Conservation (phyloP, 2,888 invertebrate genomes). For the Nephrocerus scutellatus region DNA sequence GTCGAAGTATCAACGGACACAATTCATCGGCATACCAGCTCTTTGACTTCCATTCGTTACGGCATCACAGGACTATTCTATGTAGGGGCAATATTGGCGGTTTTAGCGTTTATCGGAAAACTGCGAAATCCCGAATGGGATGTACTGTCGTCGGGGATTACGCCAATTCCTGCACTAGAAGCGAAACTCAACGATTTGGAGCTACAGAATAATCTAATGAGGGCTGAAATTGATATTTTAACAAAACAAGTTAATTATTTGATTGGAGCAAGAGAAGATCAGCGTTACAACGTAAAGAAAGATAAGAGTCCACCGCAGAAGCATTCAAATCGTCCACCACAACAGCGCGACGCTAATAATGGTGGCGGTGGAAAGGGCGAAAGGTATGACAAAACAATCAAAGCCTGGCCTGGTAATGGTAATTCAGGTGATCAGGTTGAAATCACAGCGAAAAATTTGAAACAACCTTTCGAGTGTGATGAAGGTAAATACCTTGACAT, state of each 20-base stretch:
- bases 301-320: background rate
- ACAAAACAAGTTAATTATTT: slow-evolving; percentile 40
- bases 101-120: slow-evolving; percentile 35
- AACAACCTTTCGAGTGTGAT: slow-evolving; percentile 32
- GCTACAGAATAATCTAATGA: slow-evolving; percentile 41
- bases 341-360: background rate
- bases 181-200: slow-evolving; percentile 36
- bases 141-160: slow-evolving; percentile 10
- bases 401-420: slow-evolving; percentile 37
- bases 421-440: slow-evolving; percentile 28
- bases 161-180: slow-evolving; percentile 22
- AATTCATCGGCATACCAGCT: too few relatives aligned
- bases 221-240: slow-evolving; percentile 42
- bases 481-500: slow-evolving; percentile 33
- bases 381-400: slow-evolving; percentile 27
- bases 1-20: slow-evolving; percentile 8
- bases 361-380: background rate
- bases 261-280: slow-evolving; percentile 13
- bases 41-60: slow-evolving; percentile 21
- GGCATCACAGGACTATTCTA: slow-evolving; percentile 34
- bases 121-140: slow-evolving; percentile 34
- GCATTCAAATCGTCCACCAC: slow-evolving; percentile 4
- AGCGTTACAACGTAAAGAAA: background rate
- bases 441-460: slow-evolving; percentile 31
- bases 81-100: slow-evolving; percentile 30